Base-by-base conservation (phyloP, 2,888 invertebrate genomes). In the Tanytarsus gracilentus region DNA sequence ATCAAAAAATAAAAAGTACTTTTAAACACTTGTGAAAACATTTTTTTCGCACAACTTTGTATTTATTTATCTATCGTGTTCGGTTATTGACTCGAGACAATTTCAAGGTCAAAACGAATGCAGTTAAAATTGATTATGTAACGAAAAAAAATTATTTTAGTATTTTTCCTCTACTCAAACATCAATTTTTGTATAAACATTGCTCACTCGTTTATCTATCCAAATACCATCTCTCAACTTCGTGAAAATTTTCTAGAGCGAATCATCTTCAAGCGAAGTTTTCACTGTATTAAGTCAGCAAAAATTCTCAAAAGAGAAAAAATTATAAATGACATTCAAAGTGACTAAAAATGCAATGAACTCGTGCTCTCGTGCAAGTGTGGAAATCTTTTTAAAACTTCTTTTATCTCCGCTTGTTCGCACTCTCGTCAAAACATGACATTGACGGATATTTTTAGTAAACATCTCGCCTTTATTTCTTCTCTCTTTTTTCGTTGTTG, bases 261-360 rank as follows among this genome's bases (percentile, higher is more conserved):
- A 36, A 36, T n/a, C n/a, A 14, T 14, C 5, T 2, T 14, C n/a
- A 7, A 36, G 16, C 23, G 44, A 44, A 44, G 44, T 5, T 44
- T 44, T 44, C 44, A 44, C 44, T 44, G 44, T 44, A 44, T 18
- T 14, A 23, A 18, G 11, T 23, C 8, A 44, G 18, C 36, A 7
- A 44, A 44, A 44, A 44, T 9, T 44, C 21, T 23, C 23, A 23
- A 44, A 8, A 23, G 44, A 44, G 11, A 11, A 49, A 14, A n/a
- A 14, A 30, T 55, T 39, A 55, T 23, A 55, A 55, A 39, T 26
- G 30, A 52, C 29, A 26, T 25, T 52, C 25, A 44, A 52, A 52
- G 21, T 49, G 55, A 55, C 23, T 55, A 33, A 36, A 44, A 39
- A 55, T 40, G 40, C 56, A 40, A 56, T 56, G 40, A 56, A 56